Evolutionary conservation across 2,888 invertebrate genomes (phyloP).

Genomic region (Lycocerus yunnanus): DNA sequence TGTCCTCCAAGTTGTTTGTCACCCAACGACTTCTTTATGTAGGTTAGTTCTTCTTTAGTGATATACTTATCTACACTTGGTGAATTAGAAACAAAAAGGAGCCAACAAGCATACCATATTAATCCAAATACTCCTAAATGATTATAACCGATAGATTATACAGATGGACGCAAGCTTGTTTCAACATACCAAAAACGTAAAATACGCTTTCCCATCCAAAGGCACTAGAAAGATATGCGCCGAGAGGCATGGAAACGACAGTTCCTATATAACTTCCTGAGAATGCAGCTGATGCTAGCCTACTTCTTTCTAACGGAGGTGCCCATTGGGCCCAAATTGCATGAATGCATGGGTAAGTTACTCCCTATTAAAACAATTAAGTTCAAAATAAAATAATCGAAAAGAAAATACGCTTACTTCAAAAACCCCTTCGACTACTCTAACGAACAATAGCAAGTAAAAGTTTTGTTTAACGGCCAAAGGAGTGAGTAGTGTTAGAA

Average conservation of each 20-base stretch:
- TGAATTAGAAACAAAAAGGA: slow-evolving; percentile 70
- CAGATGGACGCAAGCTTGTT: neutral
- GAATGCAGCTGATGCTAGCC: slow-evolving; percentile 80
- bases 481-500: slow-evolving; percentile 82
- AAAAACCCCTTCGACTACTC: slow-evolving; percentile 55
- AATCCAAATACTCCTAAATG: slow-evolving; percentile 66
- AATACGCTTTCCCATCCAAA: slow-evolving; percentile 83
- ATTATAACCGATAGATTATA: neutral
- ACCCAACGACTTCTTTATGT: slow-evolving; percentile 68
- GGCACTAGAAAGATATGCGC: slow-evolving; percentile 71
- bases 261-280: slow-evolving; percentile 87
- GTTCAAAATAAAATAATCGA: neutral
- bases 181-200: slow-evolving; percentile 70
- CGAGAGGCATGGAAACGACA: slow-evolving; percentile 79
- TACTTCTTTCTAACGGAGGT: slow-evolving; percentile 76
- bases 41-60: slow-evolving; percentile 71
- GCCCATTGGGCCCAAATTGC: slow-evolving; percentile 86
- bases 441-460: slow-evolving; percentile 69
- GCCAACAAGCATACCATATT: slow-evolving; percentile 75
- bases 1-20: slow-evolving; percentile 55
- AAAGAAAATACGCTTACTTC: slow-evolving; percentile 39
- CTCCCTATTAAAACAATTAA: slow-evolving; percentile 60
- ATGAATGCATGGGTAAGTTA: slow-evolving; percentile 79
- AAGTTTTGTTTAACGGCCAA: slow-evolving; percentile 74
- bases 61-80: slow-evolving; percentile 78